A percentile compares a stretch with the other conserved stretches of the same genome.
Conservation (phyloP, 2,797 vertebrate genomes). For the Emys orbicularis region DNA sequence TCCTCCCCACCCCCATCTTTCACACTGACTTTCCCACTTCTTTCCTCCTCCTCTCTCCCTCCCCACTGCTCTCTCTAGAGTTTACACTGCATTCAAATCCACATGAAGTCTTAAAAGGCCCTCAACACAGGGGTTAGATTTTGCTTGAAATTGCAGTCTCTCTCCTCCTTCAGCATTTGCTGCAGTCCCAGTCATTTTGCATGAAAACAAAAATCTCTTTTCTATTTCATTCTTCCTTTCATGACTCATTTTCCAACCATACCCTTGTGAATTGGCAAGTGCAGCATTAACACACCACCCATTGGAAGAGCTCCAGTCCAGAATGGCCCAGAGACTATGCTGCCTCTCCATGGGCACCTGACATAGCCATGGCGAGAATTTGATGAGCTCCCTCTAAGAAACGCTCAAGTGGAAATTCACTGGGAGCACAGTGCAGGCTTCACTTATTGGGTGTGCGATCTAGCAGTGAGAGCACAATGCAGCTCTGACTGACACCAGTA, state of each 20-base stretch:
- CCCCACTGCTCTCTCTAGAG: neutral
- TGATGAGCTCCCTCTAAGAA: neutral
- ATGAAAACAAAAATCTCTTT: neutral
- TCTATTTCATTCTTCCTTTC: neutral
- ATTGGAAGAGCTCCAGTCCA: neutral
- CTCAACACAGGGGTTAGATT: neutral
- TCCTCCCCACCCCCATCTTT: neutral
- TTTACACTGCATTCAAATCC: neutral
- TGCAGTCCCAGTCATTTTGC: neutral
- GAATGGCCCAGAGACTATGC: neutral
- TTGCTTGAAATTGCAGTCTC: neutral
- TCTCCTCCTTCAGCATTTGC: neutral
- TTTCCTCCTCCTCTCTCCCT: neutral
- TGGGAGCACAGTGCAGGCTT: neutral
- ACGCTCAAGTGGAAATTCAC: neutral
- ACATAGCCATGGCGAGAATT: neutral
- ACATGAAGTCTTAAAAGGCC: neutral
- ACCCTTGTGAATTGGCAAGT: neutral
- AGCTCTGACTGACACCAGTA: slow-evolving; percentile 13
- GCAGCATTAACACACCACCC: neutral
- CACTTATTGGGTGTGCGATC: neutral
- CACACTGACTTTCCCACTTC: neutral
- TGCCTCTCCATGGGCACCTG: neutral
- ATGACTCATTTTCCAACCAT: neutral
- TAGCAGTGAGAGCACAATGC: neutral